phyloP scores from a whole-genome alignment of 2,888 invertebrate genomes.

The Mongoloraphidia duomilia region DNA sequence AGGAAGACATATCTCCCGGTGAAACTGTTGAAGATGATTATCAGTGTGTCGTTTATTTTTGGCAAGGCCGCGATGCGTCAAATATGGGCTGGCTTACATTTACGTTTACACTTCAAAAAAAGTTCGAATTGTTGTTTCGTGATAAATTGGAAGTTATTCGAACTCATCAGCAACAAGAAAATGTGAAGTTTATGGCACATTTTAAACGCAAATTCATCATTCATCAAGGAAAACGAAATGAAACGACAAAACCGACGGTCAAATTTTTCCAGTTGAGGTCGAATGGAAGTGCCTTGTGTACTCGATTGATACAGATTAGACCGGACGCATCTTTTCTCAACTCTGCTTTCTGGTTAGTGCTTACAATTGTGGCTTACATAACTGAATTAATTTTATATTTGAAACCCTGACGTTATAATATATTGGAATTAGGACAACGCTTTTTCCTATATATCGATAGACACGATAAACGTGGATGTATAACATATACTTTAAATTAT shows the following conservation, averaged over 20 bases:
- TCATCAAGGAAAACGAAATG: constrained; percentile 67
- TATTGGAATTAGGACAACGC: too few relatives aligned
- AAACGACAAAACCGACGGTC: constrained; percentile 41
- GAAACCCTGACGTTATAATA: too few relatives aligned
- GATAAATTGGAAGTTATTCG: constrained; percentile 88
- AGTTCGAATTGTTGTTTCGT: constrained; percentile 75
- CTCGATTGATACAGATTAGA: constrained; percentile 78
- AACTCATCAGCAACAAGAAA: constrained; percentile 97
- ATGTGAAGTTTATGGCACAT: constrained; percentile 94
- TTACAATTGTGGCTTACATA: too few relatives aligned
- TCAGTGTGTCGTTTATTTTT: constrained; percentile 98
- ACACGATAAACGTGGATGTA: too few relatives aligned
- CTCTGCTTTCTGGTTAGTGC: constrained; percentile 81
- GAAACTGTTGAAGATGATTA: constrained; percentile 46
- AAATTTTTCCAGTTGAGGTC: constrained; percentile 92
- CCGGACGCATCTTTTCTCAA: constrained; percentile 76
- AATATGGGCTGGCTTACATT: constrained; percentile 99
- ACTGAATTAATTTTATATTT: too few relatives aligned
- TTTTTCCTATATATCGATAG: too few relatives aligned
- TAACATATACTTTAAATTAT: too few relatives aligned
- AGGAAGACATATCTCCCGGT: constrained; percentile 31
- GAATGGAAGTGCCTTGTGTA: constrained; percentile 89
- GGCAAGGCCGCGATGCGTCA: constrained; percentile 94
- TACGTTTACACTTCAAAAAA: constrained; percentile 89
- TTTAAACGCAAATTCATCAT: constrained; percentile 92